Percentiles rank a stretch among this genome's conserved stretches.
These are phyloP conservation scores for Stigmatopora nigra DNA, from an alignment of 2,113 vertebrate genomes.

Conservation along the genomic window DNA sequence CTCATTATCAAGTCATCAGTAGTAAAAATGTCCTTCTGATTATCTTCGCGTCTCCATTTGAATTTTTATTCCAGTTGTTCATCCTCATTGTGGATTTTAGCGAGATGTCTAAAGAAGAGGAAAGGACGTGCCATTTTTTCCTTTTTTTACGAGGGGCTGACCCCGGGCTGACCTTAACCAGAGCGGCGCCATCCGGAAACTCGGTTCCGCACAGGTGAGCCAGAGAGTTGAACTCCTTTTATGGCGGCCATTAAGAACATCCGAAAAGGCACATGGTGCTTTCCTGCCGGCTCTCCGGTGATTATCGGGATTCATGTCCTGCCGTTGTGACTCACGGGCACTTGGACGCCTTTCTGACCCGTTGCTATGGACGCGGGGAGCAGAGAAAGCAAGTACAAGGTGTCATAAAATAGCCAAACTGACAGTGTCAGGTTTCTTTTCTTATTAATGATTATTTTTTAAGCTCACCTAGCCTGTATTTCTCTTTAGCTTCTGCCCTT, in stretches of 20 bases:
- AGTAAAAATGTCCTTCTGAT: neutral
- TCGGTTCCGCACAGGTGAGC: conserved; percentile 22
- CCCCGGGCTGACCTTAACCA: conserved; percentile 5
- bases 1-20: neutral
- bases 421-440: neutral
- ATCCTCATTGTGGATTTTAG: conserved; percentile 22
- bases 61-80: conserved; percentile 15
- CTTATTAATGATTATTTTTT: too few species aligned
- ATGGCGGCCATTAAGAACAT: conserved; percentile 30
- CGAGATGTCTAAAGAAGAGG: neutral
- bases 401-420: neutral
- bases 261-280: conserved; percentile 52
- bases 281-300: conserved; percentile 34
- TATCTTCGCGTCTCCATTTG: neutral
- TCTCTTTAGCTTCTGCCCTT: conserved; percentile 82
- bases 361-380: conserved; percentile 60
- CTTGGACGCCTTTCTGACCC: conserved; percentile 77
- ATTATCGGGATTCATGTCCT: conserved; percentile 61
- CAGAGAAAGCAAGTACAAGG: neutral
- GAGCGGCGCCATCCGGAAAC: neutral
- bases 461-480: conserved; percentile 76
- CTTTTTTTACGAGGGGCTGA: neutral
- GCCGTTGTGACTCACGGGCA: conserved; percentile 71
- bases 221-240: conserved; percentile 36
- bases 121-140: conserved; percentile 3